Conservation (phyloP, 2,113 vertebrate species). For the Piaya cayana region DNA sequence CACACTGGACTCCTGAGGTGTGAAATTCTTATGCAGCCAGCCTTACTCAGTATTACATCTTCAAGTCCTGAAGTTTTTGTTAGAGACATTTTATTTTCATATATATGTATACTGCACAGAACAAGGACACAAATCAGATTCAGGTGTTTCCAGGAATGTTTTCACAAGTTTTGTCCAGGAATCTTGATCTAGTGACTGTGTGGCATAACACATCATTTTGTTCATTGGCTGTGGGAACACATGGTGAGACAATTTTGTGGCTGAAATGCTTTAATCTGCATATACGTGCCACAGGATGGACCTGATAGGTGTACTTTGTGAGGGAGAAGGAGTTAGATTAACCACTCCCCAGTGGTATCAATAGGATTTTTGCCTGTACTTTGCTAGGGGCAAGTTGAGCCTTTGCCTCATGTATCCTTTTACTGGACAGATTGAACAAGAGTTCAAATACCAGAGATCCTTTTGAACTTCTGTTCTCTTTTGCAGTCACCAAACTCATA, state of each 20-base stretch:
- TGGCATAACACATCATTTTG: conserved; percentile 44
- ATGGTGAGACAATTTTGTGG: conserved; percentile 1
- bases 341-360: neutral
- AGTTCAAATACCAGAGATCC: neutral
- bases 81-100: neutral
- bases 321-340: neutral
- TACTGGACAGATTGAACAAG: neutral
- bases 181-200: conserved; percentile 54
- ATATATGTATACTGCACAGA: neutral
- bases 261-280: neutral
- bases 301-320: neutral
- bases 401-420: neutral
- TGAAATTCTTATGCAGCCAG: neutral
- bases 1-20: neutral
- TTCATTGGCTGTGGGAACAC: neutral
- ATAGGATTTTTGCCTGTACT: neutral
- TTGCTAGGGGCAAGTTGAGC: neutral
- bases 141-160: neutral
- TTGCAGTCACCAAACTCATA: neutral
- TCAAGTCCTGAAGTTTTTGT: neutral
- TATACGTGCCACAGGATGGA: neutral
- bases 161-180: conserved; percentile 14
- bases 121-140: conserved; percentile 11
- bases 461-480: neutral
- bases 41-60: neutral